Percentiles rank a stretch among this genome's conserved stretches.
phyloP scores from a whole-genome alignment of 2,888 invertebrate species.

The Epicampocera succincta region DNA sequence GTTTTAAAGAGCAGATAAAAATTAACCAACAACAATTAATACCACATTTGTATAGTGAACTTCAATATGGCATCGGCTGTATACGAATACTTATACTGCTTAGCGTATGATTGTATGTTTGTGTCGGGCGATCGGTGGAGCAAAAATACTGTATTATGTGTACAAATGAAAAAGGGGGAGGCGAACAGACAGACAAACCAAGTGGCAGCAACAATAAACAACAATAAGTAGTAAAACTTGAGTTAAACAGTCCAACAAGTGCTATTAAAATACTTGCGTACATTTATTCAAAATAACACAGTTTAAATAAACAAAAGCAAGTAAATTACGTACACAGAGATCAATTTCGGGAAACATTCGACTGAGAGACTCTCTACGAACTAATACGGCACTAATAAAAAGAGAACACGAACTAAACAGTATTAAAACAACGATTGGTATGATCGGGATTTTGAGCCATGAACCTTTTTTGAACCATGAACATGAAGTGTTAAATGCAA shows the following conservation, averaged over 20 bases:
- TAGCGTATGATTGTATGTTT: background rate
- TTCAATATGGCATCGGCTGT: background rate
- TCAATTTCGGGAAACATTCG: background rate
- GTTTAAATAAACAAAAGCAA: too few relatives aligned
- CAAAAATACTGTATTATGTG: slow-evolving; percentile 35
- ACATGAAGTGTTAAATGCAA: too few relatives aligned
- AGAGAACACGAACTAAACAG: too few relatives aligned
- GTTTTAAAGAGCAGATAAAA: slow-evolving; percentile 48
- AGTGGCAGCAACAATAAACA: slow-evolving; percentile 14
- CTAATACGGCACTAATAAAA: too few relatives aligned
- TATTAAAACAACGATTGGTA: too few relatives aligned
- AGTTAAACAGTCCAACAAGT: slow-evolving; percentile 57
- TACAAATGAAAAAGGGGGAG: slow-evolving; percentile 26
- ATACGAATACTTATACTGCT: slow-evolving; percentile 20
- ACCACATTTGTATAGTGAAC: background rate
- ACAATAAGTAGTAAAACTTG: slow-evolving; percentile 39
- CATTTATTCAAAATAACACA: slow-evolving; percentile 45
- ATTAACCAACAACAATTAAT: background rate
- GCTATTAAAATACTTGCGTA: slow-evolving; percentile 51
- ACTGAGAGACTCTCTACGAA: too few relatives aligned
- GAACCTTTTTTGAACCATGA: too few relatives aligned
- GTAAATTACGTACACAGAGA: slow-evolving; percentile 14
- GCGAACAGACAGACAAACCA: slow-evolving; percentile 21
- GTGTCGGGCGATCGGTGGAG: background rate
- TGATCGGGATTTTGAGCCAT: too few relatives aligned